Evolutionary conservation across 2,888 invertebrate genomes (phyloP).

Genomic region (Argyra leucocephala): DNA sequence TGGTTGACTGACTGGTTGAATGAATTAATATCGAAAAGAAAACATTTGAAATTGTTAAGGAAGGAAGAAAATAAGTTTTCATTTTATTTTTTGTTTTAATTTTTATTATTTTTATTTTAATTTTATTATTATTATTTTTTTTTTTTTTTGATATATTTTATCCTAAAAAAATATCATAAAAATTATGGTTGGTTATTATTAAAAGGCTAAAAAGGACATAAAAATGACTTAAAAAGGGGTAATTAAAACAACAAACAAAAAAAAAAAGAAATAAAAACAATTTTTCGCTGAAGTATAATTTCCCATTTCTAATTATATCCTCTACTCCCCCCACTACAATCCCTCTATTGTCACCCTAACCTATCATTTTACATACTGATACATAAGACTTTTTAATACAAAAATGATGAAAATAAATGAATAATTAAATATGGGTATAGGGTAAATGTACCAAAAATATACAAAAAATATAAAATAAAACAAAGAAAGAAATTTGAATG

Average conservation of each 20-base stretch:
- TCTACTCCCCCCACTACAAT: too few species aligned
- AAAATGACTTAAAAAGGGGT: slow-evolving; percentile 4
- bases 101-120: background rate
- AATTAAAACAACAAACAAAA: too few species aligned
- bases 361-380: too few species aligned
- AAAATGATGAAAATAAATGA: slow-evolving; percentile 1
- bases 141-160: too few species aligned
- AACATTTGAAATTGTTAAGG: background rate
- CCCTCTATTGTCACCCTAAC: too few species aligned
- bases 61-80: background rate
- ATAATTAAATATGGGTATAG: background rate
- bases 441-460: too few species aligned
- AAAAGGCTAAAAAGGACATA: slow-evolving; percentile 1
- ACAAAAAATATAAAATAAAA: too few species aligned
- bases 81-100: background rate
- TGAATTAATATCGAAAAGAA: background rate
- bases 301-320: background rate
- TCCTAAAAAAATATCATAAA: background rate
- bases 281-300: background rate
- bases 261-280: too few species aligned
- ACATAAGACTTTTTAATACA: background rate
- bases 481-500: too few species aligned
- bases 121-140: background rate
- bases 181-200: slow-evolving; percentile 3
- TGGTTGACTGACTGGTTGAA: background rate